Conservation (phyloP, 1,140 invertebrate species). For the Telenomus remus region DNA sequence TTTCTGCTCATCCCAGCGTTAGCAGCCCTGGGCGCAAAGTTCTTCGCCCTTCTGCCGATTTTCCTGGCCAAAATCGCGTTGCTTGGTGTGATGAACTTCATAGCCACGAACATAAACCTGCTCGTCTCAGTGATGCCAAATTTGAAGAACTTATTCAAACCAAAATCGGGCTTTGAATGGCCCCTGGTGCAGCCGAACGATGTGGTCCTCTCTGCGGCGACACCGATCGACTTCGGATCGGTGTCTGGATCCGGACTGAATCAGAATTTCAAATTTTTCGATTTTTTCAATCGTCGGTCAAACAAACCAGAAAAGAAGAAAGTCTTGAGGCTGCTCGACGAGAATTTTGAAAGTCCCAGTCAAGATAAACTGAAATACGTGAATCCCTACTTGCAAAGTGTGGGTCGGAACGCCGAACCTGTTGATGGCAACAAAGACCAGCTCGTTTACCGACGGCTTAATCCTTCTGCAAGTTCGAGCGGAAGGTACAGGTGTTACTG, state of each 20-base stretch:
- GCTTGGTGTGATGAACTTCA: constrained; percentile 62
- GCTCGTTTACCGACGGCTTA: constrained; percentile 19
- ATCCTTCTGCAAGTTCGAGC: constrained; percentile 2
- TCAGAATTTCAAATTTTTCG: constrained; percentile 37
- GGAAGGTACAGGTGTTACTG: constrained; percentile 54
- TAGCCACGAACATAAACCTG: constrained; percentile 58
- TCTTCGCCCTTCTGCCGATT: constrained; percentile 63
- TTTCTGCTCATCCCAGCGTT: constrained; percentile 64
- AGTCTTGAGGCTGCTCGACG: constrained; percentile 9
- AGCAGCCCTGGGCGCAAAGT: constrained; percentile 65
- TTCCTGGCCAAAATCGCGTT: constrained; percentile 63
- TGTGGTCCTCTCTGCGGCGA: constrained; percentile 15
- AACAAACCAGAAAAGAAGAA: constrained; percentile 35
- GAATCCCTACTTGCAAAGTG: constrained; percentile 11
- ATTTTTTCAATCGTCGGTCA: constrained; percentile 46
- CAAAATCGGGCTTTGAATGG: constrained; percentile 37
- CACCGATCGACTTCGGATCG: constrained; percentile 28
- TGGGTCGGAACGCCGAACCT: constrained; percentile 9
- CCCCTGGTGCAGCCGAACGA: constrained; percentile 24
- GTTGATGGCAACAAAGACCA: constrained; percentile 28
- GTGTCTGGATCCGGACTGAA: constrained; percentile 6
- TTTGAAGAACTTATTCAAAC: constrained; percentile 55
- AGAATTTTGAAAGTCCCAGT: constrained; percentile 21
- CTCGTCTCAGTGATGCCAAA: constrained; percentile 45
- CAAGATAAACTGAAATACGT: constrained; percentile 24